Base-by-base conservation (phyloP, 2,113 vertebrate genomes). In the Arvicanthis niloticus region DNA sequence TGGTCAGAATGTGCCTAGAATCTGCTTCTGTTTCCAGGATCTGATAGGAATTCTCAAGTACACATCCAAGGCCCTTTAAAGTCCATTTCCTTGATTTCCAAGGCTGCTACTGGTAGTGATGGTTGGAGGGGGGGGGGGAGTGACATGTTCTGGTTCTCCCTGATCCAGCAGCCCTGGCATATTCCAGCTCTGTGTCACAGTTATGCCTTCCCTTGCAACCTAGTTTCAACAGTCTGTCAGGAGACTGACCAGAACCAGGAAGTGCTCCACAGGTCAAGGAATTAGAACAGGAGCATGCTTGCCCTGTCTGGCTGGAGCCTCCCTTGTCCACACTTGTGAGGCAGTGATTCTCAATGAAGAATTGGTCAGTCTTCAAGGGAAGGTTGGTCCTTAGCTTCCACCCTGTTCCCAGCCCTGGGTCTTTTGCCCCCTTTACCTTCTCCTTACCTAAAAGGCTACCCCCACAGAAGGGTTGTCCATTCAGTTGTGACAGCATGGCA, bases 361-460 rank as follows among this genome's bases (percentile, higher is more conserved):
- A 40, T 91, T 2, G 40, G 53, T 40, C 29, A 62, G 53, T 40
- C 58, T 85, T 67, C 31, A 81, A 26, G 65, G 88, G 53, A 91
- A 42, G 37, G 60, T 42, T 24, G 0, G 5, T 8, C 31, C 13
- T 72, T 56, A n/a, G 2, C 11, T 58, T n/a, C 22, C 19, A 88
- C 17, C 22, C 26, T 48, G 5, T 1, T 5, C 9, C 37, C 51
- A 58, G 24, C 26, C 29, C 81, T 6, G 8, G 42, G 22, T 19
- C 13, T 7, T 58, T 29, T 7, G 13, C 5, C 31, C 31, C 40
- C 85, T 60, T 65, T 10, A 82, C 53, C 10, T 48, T 85, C 81
- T 81, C 58, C 98, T 98, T 98, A 98, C 98, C 98, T 93, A 98
- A 56, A 48, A 98, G 98, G 9, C 98, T 97, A 0, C 98, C 98